Percentiles rank a stretch among this genome's conserved stretches.
phyloP scores from a whole-genome alignment of 1,140 invertebrate species.

The Apis florea region DNA sequence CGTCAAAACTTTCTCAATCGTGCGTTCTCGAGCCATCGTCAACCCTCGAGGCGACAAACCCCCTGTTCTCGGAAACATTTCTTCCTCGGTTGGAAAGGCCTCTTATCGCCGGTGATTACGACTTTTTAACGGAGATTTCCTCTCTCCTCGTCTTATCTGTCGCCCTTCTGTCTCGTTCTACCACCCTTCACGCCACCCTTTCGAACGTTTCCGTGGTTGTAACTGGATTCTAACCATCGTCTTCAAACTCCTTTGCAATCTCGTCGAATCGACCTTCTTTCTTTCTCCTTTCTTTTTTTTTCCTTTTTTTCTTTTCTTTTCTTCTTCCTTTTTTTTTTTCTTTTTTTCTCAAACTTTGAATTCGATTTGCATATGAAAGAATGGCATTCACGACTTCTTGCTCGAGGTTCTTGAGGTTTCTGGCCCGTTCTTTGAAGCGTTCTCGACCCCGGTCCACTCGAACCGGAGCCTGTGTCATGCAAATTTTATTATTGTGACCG shows the following conservation, averaged over 20 bases:
- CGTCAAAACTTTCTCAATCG: slow-evolving; percentile 28
- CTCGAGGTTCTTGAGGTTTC: not conserved
- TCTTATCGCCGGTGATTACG: slow-evolving; percentile 73
- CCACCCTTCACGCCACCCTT: slow-evolving; percentile 9
- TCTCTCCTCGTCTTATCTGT: slow-evolving; percentile 42
- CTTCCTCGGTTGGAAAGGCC: slow-evolving; percentile 45
- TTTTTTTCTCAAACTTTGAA: slow-evolving; percentile 24
- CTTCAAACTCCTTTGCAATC: slow-evolving; percentile 42
- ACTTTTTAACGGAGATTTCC: slow-evolving; percentile 71
- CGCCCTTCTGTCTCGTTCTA: slow-evolving; percentile 24
- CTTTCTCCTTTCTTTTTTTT: not conserved
- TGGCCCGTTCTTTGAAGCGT: slow-evolving; percentile 1
- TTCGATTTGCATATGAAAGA: slow-evolving; percentile 66
- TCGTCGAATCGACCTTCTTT: slow-evolving; percentile 5
- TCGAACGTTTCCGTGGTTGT: slow-evolving; percentile 50
- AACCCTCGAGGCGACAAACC: not conserved
- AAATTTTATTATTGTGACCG: slow-evolving; percentile 53
- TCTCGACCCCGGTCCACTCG: slow-evolving; percentile 16
- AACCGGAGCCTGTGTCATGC: slow-evolving; percentile 32
- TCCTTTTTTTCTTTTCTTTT: not conserved
- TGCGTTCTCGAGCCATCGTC: not conserved
- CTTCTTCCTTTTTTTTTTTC: not conserved
- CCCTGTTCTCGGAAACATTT: slow-evolving; percentile 55
- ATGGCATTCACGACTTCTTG: slow-evolving; percentile 39
- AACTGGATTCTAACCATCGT: slow-evolving; percentile 45